phyloP scores from a whole-genome alignment of 2,888 invertebrate genomes.

The Alsophila aescularia region DNA sequence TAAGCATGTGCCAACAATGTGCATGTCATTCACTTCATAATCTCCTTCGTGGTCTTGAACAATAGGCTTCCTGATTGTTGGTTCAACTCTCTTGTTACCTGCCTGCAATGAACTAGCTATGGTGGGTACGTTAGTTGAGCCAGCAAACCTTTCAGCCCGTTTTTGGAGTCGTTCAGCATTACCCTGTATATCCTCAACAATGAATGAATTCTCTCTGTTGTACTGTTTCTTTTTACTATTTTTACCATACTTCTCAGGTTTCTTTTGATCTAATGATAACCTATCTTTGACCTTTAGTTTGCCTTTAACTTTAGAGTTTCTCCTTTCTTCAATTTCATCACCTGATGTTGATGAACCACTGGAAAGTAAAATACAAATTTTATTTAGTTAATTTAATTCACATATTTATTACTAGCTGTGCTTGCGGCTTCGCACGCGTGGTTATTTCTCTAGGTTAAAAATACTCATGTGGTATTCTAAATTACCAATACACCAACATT shows the following conservation, averaged over 20 bases:
- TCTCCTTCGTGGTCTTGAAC: conserved; percentile 87
- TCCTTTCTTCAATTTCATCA: conserved; percentile 83
- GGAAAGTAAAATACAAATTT: conserved; percentile 40
- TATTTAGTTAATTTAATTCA: no score
- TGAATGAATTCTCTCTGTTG: conserved; percentile 89
- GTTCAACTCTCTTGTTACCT: conserved; percentile 61
- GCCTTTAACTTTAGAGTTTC: conserved; percentile 65
- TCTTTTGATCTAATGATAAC: conserved; percentile 77
- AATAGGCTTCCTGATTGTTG: conserved; percentile 60
- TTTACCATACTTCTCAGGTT: conserved; percentile 75
- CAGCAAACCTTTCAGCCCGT: conserved; percentile 94
- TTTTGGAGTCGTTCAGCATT: conserved; percentile 92
- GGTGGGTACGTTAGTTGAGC: conserved; percentile 71
- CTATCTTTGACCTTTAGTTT: conserved; percentile 85
- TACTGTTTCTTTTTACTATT: conserved; percentile 85
- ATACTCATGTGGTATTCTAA: no score
- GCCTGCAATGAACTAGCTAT: conserved; percentile 76
- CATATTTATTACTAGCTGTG: no score
- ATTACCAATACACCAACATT: no score
- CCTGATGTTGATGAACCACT: conserved; percentile 82
- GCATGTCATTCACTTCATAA: conserved; percentile 93
- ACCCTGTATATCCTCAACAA: conserved; percentile 87
- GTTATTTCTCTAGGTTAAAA: no score
- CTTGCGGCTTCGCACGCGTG: no score
- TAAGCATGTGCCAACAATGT: conserved; percentile 96